phyloP scores from a whole-genome alignment of 2,113 vertebrate genomes.

The Nerophis ophidion region DNA sequence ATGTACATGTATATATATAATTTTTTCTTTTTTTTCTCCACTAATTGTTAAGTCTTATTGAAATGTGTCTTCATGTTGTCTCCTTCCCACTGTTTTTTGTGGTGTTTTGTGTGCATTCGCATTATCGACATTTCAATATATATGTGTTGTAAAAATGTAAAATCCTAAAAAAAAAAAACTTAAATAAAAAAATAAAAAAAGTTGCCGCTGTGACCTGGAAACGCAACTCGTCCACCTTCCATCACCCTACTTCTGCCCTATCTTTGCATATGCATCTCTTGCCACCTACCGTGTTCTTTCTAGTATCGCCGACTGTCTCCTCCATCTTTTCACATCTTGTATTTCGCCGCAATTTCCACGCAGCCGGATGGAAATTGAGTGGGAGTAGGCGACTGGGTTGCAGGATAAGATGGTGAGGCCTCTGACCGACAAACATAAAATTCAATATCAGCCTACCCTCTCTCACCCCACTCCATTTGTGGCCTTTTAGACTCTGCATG shows the following conservation, averaged over 20 bases:
- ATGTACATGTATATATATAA: too few species aligned
- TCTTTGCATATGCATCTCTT: slow-evolving; percentile 44
- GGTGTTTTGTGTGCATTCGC: too few species aligned
- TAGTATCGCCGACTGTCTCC: slow-evolving; percentile 41
- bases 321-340: slow-evolving; percentile 69
- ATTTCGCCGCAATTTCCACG: slow-evolving; percentile 68
- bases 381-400: slow-evolving; percentile 53
- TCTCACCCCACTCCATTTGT: not conserved
- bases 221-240: slow-evolving; percentile 34
- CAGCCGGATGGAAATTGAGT: slow-evolving; percentile 68
- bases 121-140: too few species aligned
- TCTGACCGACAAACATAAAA: slow-evolving; percentile 65
- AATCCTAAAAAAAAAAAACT: slow-evolving; percentile 10
- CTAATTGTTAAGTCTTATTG: too few species aligned
- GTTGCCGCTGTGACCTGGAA: slow-evolving; percentile 32
- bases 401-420: slow-evolving; percentile 67
- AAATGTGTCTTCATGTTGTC: too few species aligned
- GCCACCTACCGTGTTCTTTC: slow-evolving; percentile 40
- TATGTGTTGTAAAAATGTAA: not conserved
- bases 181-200: too few species aligned
- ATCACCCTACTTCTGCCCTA: slow-evolving; percentile 28
- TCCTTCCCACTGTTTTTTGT: too few species aligned
- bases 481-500: slow-evolving; percentile 11
- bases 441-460: slow-evolving; percentile 51
- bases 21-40: too few species aligned